A percentile compares a stretch with the other conserved stretches of the same genome.
Conservation (phyloP, 2,888 invertebrate genomes). For the Auanema freiburgensis region DNA sequence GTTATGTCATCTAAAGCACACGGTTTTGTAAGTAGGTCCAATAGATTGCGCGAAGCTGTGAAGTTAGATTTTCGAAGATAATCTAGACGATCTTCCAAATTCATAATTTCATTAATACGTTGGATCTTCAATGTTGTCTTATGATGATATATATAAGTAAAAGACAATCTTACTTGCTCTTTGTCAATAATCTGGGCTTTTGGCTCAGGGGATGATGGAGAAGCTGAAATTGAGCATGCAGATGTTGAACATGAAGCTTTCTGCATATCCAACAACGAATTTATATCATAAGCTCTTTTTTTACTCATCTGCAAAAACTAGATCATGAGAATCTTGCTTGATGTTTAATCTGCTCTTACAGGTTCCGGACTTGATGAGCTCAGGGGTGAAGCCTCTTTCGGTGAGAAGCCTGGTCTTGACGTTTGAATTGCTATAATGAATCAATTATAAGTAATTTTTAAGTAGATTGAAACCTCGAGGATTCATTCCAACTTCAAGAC, state of each 20-base stretch:
- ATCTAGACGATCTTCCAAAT: slow-evolving; percentile 16
- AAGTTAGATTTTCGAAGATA: slow-evolving; percentile 10
- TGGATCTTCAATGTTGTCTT: neutral
- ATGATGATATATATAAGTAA: neutral
- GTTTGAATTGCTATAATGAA: slow-evolving; percentile 13
- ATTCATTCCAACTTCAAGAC: slow-evolving; percentile 29
- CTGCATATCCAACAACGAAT: slow-evolving; percentile 18
- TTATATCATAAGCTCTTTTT: slow-evolving; percentile 22
- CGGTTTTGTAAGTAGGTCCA: slow-evolving; percentile 22
- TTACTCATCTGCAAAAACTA: slow-evolving; percentile 1
- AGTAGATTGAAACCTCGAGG: slow-evolving; percentile 16
- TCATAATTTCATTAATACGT: slow-evolving; percentile 10
- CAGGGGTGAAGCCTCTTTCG: slow-evolving; percentile 3
- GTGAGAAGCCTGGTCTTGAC: slow-evolving; percentile 5
- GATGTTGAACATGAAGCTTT: slow-evolving; percentile 11
- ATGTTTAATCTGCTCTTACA: too few relatives aligned
- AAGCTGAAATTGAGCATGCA: neutral
- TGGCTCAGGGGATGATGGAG: neutral
- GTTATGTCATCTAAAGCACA: slow-evolving; percentile 18
- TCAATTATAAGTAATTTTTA: neutral
- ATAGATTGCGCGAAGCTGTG: slow-evolving; percentile 9
- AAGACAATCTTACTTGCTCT: neutral
- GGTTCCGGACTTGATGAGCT: slow-evolving; percentile 2
- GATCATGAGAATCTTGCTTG: too few relatives aligned
- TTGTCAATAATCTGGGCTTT: neutral